A percentile compares a stretch with the other conserved stretches of the same genome.
Conservation (phyloP, 2,113 vertebrate genomes). For the Crotalus horridus region DNA sequence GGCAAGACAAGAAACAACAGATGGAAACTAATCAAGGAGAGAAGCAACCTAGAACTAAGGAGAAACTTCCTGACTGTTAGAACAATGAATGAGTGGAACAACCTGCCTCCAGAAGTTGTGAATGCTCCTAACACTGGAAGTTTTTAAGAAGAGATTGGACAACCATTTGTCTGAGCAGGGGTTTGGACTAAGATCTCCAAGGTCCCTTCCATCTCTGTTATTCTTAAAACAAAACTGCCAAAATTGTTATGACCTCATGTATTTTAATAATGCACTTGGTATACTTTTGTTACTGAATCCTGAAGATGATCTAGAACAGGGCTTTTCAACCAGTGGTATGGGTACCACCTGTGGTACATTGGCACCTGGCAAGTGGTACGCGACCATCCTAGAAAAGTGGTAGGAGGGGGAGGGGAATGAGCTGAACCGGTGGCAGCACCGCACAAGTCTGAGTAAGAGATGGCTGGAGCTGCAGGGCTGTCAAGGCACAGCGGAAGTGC, state of each 20-base stretch:
- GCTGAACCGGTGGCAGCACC: too few relatives aligned
- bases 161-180: background rate
- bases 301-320: background rate
- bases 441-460: too few relatives aligned
- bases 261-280: background rate
- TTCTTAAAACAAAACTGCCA: background rate
- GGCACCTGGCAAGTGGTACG: too few relatives aligned
- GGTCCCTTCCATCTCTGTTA: background rate
- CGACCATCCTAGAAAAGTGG: too few relatives aligned
- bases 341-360: too few relatives aligned
- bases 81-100: background rate
- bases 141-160: background rate
- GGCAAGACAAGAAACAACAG: background rate
- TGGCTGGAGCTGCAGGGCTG: too few relatives aligned
- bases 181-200: background rate
- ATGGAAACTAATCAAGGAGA: background rate
- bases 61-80: background rate
- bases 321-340: too few relatives aligned
- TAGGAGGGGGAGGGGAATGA: too few relatives aligned
- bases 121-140: background rate
- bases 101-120: background rate
- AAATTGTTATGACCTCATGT: background rate
- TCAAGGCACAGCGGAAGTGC: too few relatives aligned
- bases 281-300: background rate
- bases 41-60: background rate